Base-by-base conservation (phyloP, 2,888 invertebrate genomes). In the Mimumesa dahlbomi region DNA sequence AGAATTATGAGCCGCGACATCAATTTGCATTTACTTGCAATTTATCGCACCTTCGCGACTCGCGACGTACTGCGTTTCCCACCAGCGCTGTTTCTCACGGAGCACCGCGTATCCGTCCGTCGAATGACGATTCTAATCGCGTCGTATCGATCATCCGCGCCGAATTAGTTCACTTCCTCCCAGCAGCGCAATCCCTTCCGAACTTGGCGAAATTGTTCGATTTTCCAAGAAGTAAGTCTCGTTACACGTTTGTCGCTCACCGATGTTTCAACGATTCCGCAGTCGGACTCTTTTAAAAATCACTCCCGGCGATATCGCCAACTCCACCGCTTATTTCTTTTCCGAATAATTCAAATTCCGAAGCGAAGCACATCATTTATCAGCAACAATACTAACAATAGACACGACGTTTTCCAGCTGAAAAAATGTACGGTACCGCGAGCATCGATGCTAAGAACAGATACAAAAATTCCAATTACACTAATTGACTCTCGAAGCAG, bases 11-110 rank as follows among this genome's bases (percentile, higher is more conserved):
- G 16, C 21, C 19, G 29, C 29, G 45, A 40, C 45, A 46, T 61
- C 38, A 43, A 61, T 61, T 68, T 21, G 16, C 54, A 38, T 49
- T 62, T 14, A 43, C 43, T 16, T 21, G 48, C 50, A 48, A 57
- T 68, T 58, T 64, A 34, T 68, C 58, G 19, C 58, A 48, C 45
- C 42, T 42, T 9, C 25, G 4, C 46, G 18, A 29, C 45, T 7
- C 25, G 4, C 46, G 18, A 29, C 45, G 50, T 52, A n/a, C n/a
- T 65, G 7, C 45, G 50, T 46, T 25, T 22, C 5, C 29, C 16
- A n/a, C 14, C 13, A 13, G 6, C 16, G 5, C 9, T 21, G 22
- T 21, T n/a, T 42, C 14, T 29, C 16, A 2, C 4, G 25, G 4
- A 21, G 18, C 16, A 2, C 4, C 19, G 4, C 16, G 18, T 36